Percentiles rank a stretch among this genome's conserved stretches.
Evolutionary conservation across 2,113 vertebrate species (phyloP).

Genomic region (Chelonoidis abingdonii): DNA sequence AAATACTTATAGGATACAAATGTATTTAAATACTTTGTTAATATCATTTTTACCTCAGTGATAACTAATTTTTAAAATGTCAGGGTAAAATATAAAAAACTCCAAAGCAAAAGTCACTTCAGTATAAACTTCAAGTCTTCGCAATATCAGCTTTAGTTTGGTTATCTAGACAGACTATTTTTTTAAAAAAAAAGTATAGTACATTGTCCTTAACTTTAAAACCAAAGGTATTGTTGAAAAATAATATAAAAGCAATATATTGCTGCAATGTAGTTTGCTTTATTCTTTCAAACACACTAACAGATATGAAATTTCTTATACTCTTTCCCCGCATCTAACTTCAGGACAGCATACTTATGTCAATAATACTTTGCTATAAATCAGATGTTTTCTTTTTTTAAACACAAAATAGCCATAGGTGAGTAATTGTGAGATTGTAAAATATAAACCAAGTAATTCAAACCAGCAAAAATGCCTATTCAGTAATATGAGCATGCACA

Average conservation of each 20-base stretch:
- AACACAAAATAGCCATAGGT: background rate
- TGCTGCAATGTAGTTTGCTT: background rate
- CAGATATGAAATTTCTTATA: background rate
- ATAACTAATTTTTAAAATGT: background rate
- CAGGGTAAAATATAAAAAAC: background rate
- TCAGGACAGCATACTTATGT: background rate
- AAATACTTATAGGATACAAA: background rate
- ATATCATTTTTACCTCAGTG: background rate
- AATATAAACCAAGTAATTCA: background rate
- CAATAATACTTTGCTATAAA: background rate
- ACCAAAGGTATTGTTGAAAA: background rate
- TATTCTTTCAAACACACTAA: background rate
- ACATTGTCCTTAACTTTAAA: background rate
- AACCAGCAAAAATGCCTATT: background rate
- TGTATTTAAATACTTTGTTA: background rate
- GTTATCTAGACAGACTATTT: background rate
- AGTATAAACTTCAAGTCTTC: background rate
- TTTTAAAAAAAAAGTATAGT: background rate
- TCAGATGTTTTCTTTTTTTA: background rate
- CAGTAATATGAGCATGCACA: background rate
- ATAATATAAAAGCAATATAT: background rate
- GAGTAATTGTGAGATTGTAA: background rate
- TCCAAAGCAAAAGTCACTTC: background rate
- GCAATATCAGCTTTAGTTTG: background rate
- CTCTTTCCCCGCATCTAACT: background rate